phyloP scores from a whole-genome alignment of 2,888 invertebrate genomes.

The Coleophora flavipennella region DNA sequence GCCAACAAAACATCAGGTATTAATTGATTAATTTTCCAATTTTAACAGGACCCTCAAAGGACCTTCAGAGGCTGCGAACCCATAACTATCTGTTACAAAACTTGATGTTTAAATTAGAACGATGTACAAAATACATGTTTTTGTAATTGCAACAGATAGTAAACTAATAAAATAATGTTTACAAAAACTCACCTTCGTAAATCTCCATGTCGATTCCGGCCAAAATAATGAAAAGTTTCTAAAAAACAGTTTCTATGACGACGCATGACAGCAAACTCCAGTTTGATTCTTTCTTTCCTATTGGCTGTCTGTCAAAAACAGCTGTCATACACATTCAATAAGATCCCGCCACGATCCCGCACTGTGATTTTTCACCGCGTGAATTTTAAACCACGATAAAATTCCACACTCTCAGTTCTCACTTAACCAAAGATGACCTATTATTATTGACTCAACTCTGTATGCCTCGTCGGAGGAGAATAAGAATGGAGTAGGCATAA shows the following conservation, averaged over 20 bases:
- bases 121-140: conserved; percentile 9
- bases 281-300: conserved; percentile 38
- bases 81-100: conserved; percentile 28
- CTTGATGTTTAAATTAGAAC: conserved; percentile 17
- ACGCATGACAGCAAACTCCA: conserved; percentile 66
- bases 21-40: no score
- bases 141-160: conserved; percentile 1
- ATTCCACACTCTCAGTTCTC: no score
- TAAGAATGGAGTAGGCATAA: no score
- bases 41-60: conserved; percentile 14
- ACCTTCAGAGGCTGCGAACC: conserved; percentile 25
- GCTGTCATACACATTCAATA: no score
- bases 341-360: no score
- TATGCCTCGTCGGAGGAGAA: no score
- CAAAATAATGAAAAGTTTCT: conserved; percentile 59
- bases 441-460: no score
- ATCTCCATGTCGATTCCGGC: conserved; percentile 63
- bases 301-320: conserved; percentile 24
- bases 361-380: no score
- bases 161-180: conserved; percentile 19
- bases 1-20: no score
- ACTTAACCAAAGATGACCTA: no score
- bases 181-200: conserved; percentile 51
- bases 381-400: no score
- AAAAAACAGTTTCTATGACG: conserved; percentile 69